Percentiles rank a stretch among this genome's conserved stretches.
These are phyloP conservation scores for Rhinogobius similis DNA, from an alignment of 2,113 vertebrate species.

Conservation along the genomic window DNA sequence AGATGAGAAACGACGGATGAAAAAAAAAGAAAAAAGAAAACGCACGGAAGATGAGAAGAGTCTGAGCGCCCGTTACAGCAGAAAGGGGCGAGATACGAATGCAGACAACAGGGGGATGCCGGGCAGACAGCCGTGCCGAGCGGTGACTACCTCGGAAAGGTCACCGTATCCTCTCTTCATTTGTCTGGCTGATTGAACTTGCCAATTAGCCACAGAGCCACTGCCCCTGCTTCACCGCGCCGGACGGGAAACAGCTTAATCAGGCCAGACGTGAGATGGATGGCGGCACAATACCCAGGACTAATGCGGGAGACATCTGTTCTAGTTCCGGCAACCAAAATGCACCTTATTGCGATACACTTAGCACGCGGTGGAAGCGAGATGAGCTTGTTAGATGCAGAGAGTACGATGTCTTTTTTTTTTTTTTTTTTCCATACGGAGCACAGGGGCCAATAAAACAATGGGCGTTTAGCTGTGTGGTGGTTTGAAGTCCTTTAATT, in stretches of 20 bases:
- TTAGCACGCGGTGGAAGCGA: neutral
- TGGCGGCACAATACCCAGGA: slow-evolving; percentile 20
- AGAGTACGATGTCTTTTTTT: too few relatives aligned
- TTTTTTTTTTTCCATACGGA: too few relatives aligned
- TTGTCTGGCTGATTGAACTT: slow-evolving; percentile 77
- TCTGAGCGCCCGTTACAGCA: too few relatives aligned
- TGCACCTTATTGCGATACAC: slow-evolving; percentile 22
- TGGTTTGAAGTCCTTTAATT: too few relatives aligned
- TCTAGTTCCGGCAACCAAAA: slow-evolving; percentile 29
- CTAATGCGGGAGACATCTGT: slow-evolving; percentile 5
- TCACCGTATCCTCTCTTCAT: slow-evolving; percentile 71
- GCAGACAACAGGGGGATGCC: slow-evolving; percentile 16
- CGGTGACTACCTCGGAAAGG: slow-evolving; percentile 69
- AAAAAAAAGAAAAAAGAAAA: neutral
- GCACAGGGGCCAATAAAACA: too few relatives aligned
- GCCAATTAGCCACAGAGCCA: slow-evolving; percentile 70
- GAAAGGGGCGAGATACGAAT: slow-evolving; percentile 14
- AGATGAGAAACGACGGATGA: slow-evolving; percentile 28
- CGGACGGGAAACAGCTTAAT: slow-evolving; percentile 74
- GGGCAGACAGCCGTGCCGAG: slow-evolving; percentile 37
- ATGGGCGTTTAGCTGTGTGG: too few relatives aligned
- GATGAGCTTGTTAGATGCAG: neutral
- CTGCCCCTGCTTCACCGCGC: slow-evolving; percentile 47
- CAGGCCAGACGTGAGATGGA: slow-evolving; percentile 36
- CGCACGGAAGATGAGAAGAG: neutral